phyloP scores from a whole-genome alignment of 53 echinoderm and acorn worm species.

The Echinometra lucunter region DNA sequence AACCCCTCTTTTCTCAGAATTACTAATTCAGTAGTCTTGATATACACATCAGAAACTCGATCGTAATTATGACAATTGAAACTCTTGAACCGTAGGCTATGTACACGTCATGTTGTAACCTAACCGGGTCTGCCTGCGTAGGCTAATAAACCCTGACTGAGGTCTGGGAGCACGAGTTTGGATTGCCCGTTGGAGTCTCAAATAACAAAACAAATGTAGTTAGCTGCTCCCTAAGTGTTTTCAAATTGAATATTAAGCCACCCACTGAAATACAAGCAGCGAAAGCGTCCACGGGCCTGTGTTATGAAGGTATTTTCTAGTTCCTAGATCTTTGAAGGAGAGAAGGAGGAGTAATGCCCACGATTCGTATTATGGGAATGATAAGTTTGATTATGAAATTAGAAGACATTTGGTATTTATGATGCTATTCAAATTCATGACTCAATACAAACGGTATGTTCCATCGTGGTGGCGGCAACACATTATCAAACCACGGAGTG shows the following conservation, averaged over 20 bases:
- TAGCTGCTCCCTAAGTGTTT: conserved; percentile 58
- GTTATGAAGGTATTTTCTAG: background rate
- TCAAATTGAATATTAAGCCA: conserved; percentile 61
- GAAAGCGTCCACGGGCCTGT: background rate
- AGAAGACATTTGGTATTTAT: background rate
- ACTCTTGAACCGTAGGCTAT: background rate
- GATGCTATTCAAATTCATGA: conserved; percentile 31
- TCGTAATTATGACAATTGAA: background rate
- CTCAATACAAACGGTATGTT: background rate
- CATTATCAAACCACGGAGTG: background rate
- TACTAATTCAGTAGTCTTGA: background rate
- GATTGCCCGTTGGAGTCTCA: conserved; percentile 45
- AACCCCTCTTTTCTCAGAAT: background rate
- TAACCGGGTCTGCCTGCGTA: background rate
- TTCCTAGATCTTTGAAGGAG: background rate
- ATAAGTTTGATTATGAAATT: background rate
- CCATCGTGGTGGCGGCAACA: background rate
- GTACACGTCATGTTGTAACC: background rate
- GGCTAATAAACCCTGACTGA: background rate
- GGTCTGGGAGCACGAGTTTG: background rate
- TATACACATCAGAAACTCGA: background rate
- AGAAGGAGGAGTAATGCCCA: background rate
- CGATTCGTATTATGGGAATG: background rate
- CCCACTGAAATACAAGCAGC: conserved; percentile 47
- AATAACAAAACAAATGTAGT: conserved; percentile 66